Evolutionary conservation across 2,797 vertebrate species (phyloP).

Genomic region (Sebastes glaucus): DNA sequence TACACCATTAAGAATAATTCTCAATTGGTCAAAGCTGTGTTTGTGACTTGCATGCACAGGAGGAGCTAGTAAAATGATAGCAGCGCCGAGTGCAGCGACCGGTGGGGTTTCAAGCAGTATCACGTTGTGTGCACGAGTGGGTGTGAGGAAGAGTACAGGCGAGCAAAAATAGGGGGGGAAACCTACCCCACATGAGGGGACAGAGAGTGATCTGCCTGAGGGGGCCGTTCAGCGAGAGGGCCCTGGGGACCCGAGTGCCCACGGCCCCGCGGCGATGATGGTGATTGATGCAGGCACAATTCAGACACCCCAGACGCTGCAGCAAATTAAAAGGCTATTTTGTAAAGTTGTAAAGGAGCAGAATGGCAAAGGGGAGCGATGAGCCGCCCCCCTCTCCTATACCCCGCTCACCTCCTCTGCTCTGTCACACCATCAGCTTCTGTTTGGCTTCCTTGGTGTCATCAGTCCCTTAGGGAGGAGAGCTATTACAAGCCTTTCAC

Average conservation of each 20-base stretch:
- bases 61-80: background rate
- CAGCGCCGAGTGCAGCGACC: background rate
- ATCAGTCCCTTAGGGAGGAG: constrained; percentile 74
- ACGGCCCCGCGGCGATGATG: constrained; percentile 82
- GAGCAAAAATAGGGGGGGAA: constrained; percentile 27
- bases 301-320: constrained; percentile 88
- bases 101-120: constrained; percentile 16
- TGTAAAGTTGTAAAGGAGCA: constrained; percentile 89
- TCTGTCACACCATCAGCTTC: constrained; percentile 72
- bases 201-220: constrained; percentile 67
- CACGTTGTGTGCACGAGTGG: constrained; percentile 23
- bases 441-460: constrained; percentile 80
- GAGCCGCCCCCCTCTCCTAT: constrained; percentile 17
- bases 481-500: constrained; percentile 75
- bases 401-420: constrained; percentile 37
- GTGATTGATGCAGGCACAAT: constrained; percentile 91
- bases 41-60: background rate
- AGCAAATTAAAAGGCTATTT: constrained; percentile 98
- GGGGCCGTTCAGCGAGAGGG: constrained; percentile 81
- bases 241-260: constrained; percentile 81
- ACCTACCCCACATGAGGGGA: constrained; percentile 17
- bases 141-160: constrained; percentile 4
- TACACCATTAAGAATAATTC: background rate
- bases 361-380: constrained; percentile 78
- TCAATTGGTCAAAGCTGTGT: background rate